Evolutionary conservation across 2,113 vertebrate species (phyloP), one percentile per base, ranked within the genome.

Genomic region (Varanus komodoensis): DNA sequence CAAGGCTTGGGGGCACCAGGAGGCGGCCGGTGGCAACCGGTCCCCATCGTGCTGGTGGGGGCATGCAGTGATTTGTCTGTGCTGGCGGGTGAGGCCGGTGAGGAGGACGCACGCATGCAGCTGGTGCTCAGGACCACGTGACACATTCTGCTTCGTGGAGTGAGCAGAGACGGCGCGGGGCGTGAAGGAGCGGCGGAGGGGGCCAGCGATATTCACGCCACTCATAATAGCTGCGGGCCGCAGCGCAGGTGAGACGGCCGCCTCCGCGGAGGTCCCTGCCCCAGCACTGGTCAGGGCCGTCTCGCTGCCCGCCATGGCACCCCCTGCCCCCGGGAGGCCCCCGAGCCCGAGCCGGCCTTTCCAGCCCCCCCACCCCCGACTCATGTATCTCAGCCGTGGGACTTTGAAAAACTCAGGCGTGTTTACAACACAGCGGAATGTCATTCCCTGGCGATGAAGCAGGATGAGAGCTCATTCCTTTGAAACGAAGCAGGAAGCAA

Each of bases 1-100:
- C 86, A 79, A 64, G 67, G 86, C 74, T 89, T 67, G 44, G 61
- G 92, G 89, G 57, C 90, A 3, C 6, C 1, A 68, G 52, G 93
- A 87, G 82, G 67, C 2, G 67, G 89, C 85, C 9, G 15, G 89
- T 92, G 86, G 92, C 32, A 23, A 93, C n/a, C 2, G 61, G 7
- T 83, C 94, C 71, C 83, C 93, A 81, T 91, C 95, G 87, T 87
- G 88, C 95, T 94, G 92, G 54, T 74, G 88, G 92, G 91, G 77
- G 93, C 97, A 97, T 97, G 97, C 96, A 93, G 89, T 95, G 96
- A 84, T 93, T 92, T 92, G 82, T 87, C 83, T 79, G 86, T 57
- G 86, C 91, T 81, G 92, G 89, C 89, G 92, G 94, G 89, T 95
- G 97, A 95, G 95, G 90, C 89, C 90, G 54, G 82, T 11, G 92